These are phyloP conservation scores for Semnornis frantzii DNA, from an alignment of 2,113 vertebrate species.

Conservation along the genomic window DNA sequence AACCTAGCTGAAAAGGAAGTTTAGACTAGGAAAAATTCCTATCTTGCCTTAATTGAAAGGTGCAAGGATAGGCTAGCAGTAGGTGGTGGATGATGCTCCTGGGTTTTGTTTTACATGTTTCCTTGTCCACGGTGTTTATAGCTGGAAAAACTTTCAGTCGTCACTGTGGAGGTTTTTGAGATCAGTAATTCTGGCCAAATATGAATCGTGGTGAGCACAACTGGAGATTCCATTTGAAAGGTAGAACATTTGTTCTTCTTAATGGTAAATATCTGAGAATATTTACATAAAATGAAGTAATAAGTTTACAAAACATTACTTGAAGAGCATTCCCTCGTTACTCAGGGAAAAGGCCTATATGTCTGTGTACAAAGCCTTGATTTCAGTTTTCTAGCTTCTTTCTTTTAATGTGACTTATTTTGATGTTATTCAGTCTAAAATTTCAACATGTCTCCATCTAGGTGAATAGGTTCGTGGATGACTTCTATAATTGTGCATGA, in stretches of 20 bases:
- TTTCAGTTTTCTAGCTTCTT: background rate
- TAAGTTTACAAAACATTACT: background rate
- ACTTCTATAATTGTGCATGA: background rate
- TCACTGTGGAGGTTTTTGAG: background rate
- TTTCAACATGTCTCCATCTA: background rate
- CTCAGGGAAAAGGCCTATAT: background rate
- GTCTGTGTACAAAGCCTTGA: background rate
- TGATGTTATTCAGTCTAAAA: background rate
- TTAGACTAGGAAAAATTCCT: no score
- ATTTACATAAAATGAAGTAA: background rate
- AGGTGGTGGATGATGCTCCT: background rate
- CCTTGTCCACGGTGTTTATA: accelerated
- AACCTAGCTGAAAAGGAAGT: background rate
- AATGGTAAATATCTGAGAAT: background rate
- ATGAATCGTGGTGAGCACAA: background rate
- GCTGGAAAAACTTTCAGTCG: background rate
- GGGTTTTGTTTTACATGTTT: background rate
- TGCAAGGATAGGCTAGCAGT: no score
- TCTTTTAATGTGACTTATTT: background rate
- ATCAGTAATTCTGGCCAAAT: background rate
- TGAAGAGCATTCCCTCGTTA: background rate
- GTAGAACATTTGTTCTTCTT: background rate
- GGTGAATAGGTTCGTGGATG: background rate
- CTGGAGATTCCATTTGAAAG: background rate
- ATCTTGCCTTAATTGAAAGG: background rate